Evolutionary conservation across 2,888 invertebrate genomes (phyloP), one percentile per base, ranked within the genome.

Genomic region (Drosophila kuntzei): DNA sequence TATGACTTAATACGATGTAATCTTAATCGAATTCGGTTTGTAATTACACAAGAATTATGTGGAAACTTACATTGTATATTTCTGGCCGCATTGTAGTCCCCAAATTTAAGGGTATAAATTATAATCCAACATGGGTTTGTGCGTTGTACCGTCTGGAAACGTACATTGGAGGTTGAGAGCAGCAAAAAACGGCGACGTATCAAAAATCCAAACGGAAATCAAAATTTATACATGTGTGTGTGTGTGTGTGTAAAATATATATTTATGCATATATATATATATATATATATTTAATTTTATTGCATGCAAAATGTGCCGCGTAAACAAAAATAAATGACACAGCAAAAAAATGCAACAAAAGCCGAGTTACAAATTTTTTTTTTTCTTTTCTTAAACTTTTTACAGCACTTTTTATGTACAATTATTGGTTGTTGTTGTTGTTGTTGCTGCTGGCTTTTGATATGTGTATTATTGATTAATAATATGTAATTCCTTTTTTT

Each of bases 11-110:
- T 70, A 43, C 34, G 6, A 5, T 46, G 37, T 60, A 66, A 73
- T 67, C 74, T 11, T n/a, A 41, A 41, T 41, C 41, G 20, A 20
- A 46, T 41, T 59, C 39, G 41, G 25, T 43, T 43, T 25, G 25
- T 20, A 53, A 62, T 74, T 74, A 55, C 54, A 47, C 18, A 71
- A n/a, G n/a, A n/a, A 55, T 64, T 37, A 8, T n/a, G 2, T 9
- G 2, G n/a, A 1, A 79, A 91, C 91, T 91, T 88, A 91, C 91
- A 91, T 91, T 90, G 91, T 91, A 91, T 91, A 87, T 89, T 91
- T 91, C 90, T 91, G 91, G 90, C 91, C 91, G 91, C 91, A 91
- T 91, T 91, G 91, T 91, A 91, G 91, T 91, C 91, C 91, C 91
- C 91, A 89, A 80, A 89, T 88, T 90, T 91, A 91, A 91, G 91